Conservation (phyloP, 2,888 invertebrate genomes). For the Desoria tigrina region DNA sequence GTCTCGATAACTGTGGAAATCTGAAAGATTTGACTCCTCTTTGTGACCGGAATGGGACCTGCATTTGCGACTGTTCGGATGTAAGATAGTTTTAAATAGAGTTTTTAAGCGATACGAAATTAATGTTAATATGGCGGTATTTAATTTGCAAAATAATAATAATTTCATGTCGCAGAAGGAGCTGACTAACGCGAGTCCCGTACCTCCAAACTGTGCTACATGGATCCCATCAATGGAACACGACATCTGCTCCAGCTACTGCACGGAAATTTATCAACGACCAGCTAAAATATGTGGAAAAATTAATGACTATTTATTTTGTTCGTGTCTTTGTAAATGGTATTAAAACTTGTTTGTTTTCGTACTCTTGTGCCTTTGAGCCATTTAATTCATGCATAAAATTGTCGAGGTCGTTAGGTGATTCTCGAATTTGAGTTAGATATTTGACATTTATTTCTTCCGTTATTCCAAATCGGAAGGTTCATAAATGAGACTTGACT, state of each 20-base stretch:
- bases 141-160: too few relatives aligned
- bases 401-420: too few relatives aligned
- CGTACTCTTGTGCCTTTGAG: background rate
- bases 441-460: too few relatives aligned
- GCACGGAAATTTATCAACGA: conserved; percentile 19
- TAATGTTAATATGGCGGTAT: too few relatives aligned
- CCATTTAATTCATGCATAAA: too few relatives aligned
- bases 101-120: too few relatives aligned
- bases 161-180: background rate
- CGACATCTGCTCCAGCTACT: conserved; percentile 20
- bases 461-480: too few relatives aligned
- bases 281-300: conserved; percentile 14
- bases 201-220: background rate
- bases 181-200: background rate
- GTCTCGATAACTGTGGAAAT: conserved; percentile 13
- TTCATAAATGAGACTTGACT: too few relatives aligned
- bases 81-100: too few relatives aligned
- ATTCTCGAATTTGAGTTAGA: too few relatives aligned
- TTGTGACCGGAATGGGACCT: conserved; percentile 35
- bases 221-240: conserved; percentile 1
- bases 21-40: background rate
- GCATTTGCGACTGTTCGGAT: conserved; percentile 37
- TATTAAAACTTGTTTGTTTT: background rate
- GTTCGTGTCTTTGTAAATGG: conserved; percentile 29
- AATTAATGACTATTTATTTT: conserved; percentile 12